Base-by-base conservation (phyloP, 2,113 vertebrate species). In the Tympanuchus pallidicinctus region DNA sequence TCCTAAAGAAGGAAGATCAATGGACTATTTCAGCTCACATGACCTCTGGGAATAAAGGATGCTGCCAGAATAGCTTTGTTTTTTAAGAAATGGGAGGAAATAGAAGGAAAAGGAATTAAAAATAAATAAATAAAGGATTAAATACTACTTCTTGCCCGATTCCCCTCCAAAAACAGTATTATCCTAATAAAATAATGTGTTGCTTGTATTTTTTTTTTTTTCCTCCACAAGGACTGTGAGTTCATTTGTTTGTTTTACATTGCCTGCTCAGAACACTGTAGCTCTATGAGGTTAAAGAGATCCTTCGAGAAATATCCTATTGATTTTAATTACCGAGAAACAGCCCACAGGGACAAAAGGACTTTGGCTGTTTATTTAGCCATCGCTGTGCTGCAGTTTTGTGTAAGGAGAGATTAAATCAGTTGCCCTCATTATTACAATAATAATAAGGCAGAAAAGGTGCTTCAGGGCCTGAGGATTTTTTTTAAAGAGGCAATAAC, bases 281-380 rank as follows among this genome's bases (percentile, higher is more conserved):
- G 95, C 92, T 90, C 78, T 94, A 96, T 96, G 97, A 97, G 98
- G 97, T 98, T 98, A 98, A 98, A 98, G 98, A 98, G 98, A 96
- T 97, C 97, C 97, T 98, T 95, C 2, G 97, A 99, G 98, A 98
- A 98, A 98, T 98, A 98, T 98, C 98, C 98, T 99, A 99, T 99
- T 99, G 99, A 99, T 99, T 99, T 99, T 99, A 99, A 99, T 99
- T 99, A 99, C 98, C 98, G 91, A 97, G 98, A 98, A 98, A 98
- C 98, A 98, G 98, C 99, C 99, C 98, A 97, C 97, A 97, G 98
- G 98, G 98, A 98, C 98, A 98, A 98, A 98, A 98, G 98, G 98
- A 98, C 98, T 98, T 98, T 97, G 98, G 96, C 98, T 98, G 98
- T 98, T 99, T 99, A 98, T 98, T 99, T 98, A 98, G 98, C 97